phyloP scores from a whole-genome alignment of 37 sponge, comb jelly and placozoan species.

The Oopsacas minuta region DNA sequence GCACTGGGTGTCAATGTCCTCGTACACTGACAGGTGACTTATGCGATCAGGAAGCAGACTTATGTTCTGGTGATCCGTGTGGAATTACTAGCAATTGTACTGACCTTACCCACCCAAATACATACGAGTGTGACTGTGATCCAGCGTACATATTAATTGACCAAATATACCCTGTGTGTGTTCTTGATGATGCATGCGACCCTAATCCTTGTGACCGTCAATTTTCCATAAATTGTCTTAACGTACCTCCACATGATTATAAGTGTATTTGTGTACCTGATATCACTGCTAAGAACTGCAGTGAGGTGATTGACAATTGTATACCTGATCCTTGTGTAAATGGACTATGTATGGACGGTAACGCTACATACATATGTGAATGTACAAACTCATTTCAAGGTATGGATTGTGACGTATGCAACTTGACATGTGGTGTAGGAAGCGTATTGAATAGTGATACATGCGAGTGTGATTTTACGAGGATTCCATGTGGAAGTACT shows the following conservation, averaged over 20 bases:
- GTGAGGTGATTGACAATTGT: slow-evolving; percentile 21
- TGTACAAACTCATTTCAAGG: background rate
- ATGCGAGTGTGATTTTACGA: background rate
- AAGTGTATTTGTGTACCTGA: slow-evolving; percentile 25
- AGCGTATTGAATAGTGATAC: background rate
- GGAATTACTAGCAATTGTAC: slow-evolving; percentile 22
- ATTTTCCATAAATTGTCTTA: background rate
- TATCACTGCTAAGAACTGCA: slow-evolving; percentile 21
- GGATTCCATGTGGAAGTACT: background rate
- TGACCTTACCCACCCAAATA: background rate
- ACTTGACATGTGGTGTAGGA: background rate
- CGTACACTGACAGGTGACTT: background rate
- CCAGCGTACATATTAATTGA: background rate
- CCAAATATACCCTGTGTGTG: background rate
- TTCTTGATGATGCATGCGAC: slow-evolving; percentile 21
- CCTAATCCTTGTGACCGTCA: slow-evolving; percentile 5
- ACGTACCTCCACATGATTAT: slow-evolving; percentile 4
- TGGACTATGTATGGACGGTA: background rate
- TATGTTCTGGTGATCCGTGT: slow-evolving; percentile 11
- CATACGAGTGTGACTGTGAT: slow-evolving; percentile 22
- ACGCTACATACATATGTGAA: background rate
- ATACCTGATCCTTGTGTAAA: slow-evolving; percentile 16
- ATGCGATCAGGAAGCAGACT: background rate
- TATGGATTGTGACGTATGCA: background rate
- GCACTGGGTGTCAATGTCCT: background rate